Percentiles rank a stretch among this genome's conserved stretches.
Evolutionary conservation across 2,113 vertebrate genomes (phyloP).

Genomic region (Gopherus evgoodei): DNA sequence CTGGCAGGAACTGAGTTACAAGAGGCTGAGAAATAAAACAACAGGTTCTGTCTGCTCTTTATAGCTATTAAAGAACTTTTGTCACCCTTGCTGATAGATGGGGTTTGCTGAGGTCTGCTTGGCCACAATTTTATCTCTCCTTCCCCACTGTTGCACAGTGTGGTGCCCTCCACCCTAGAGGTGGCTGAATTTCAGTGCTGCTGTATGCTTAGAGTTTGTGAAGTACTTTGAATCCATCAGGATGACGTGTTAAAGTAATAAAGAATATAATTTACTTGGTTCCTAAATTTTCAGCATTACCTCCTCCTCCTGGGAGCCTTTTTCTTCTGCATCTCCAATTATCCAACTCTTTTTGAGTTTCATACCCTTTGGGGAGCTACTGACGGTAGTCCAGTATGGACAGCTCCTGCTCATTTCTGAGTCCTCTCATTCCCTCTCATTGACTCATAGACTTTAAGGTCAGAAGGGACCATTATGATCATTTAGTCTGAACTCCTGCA

Average conservation of each 20-base stretch:
- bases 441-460: too few relatives aligned
- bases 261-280: neutral
- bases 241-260: neutral
- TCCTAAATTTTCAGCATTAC: neutral
- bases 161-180: neutral
- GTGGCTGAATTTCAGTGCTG: neutral
- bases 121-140: neutral
- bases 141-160: neutral
- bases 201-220: constrained; percentile 4
- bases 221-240: neutral
- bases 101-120: neutral
- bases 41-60: neutral
- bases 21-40: neutral
- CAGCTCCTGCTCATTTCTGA: neutral
- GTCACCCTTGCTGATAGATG: neutral
- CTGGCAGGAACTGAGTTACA: neutral
- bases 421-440: neutral
- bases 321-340: neutral
- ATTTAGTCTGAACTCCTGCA: too few relatives aligned
- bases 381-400: neutral
- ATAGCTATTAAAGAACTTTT: neutral
- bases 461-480: too few relatives aligned
- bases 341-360: neutral
- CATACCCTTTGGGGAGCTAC: neutral
- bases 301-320: neutral